Evolutionary conservation across 1,140 invertebrate species (phyloP), one percentile per base, ranked within the genome.

Genomic region (Druon quercuslanigerum): DNA sequence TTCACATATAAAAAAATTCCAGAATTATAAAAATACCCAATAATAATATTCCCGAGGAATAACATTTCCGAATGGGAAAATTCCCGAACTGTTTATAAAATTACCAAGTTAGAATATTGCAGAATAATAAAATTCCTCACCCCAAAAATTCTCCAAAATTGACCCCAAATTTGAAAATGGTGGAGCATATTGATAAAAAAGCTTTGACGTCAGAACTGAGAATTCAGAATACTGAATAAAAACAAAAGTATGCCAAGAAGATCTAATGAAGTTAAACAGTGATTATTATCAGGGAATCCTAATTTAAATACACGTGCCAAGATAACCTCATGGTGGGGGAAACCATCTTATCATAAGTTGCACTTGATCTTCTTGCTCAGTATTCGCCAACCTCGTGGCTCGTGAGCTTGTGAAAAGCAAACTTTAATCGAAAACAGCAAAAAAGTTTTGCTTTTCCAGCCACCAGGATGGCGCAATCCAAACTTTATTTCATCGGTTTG

Each of bases 281-380:
- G 57, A 66, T 33, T 66, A 66, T 33, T 66, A 40, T 16, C 20
- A 33, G 33, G 57, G 20, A 66, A 66, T 33, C 40, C 14, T 66
- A 40, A 33, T 66, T 66, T 66, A 13, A 6, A 66, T 40, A 66
- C 20, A 60, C 56, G 33, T 66, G 57, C 25, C 33, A 33, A 20
- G 57, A 66, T 66, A 33, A 12, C 16, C 57, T 33, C 20, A 8
- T 80, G 79, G 80, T 80, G 82, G 79, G 82, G 76, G 79, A 83
- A 81, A 79, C 57, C 74, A 77, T 79, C 40, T 82, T 82, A 83
- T 82, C 80, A 79, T 78, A 81, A 72, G 76, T 77, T 71, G 75
- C 74, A 79, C 73, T 77, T 79, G 76, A 80, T 77, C 75, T 79
- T 80, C 76, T 80, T 80, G 70, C 80, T 80, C 80, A 81, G 82